Percentiles rank a stretch among this genome's conserved stretches.
Evolutionary conservation across 2,113 vertebrate genomes (phyloP).

Genomic region (Ancistrus triradiatus): DNA sequence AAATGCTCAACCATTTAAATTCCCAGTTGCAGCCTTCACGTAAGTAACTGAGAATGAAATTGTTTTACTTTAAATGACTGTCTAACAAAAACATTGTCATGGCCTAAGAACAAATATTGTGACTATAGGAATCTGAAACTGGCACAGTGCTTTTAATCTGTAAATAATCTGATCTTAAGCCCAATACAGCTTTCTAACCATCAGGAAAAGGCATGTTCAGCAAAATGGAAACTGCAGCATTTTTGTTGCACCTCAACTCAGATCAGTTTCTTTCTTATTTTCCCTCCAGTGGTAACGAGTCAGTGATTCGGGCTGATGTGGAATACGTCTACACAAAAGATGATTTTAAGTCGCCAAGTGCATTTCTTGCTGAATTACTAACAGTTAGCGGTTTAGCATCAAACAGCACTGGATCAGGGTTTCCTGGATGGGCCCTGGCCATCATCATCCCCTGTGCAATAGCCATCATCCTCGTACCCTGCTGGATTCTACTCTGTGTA

Average conservation of each 20-base stretch:
- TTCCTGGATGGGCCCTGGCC: constrained; percentile 33
- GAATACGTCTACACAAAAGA: constrained; percentile 8
- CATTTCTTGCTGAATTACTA: constrained; percentile 24
- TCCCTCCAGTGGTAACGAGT: constrained; percentile 9
- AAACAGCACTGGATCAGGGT: background rate
- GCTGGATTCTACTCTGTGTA: constrained; percentile 40
- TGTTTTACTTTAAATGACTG: too few species aligned
- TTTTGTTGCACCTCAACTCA: too few species aligned
- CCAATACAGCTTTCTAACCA: too few species aligned
- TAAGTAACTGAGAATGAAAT: constrained; percentile 9
- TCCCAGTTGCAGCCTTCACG: constrained; percentile 9
- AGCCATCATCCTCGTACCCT: constrained; percentile 30
- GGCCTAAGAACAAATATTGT: too few species aligned
- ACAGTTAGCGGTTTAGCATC: constrained; percentile 14
- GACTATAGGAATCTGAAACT: too few species aligned
- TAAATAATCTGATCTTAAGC: too few species aligned
- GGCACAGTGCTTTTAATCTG: too few species aligned
- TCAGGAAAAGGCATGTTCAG: too few species aligned
- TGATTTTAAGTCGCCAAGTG: constrained; percentile 10
- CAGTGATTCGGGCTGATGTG: constrained; percentile 10
- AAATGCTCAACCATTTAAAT: constrained; percentile 13
- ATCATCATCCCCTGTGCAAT: constrained; percentile 40
- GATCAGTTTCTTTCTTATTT: background rate
- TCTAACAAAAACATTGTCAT: too few species aligned
- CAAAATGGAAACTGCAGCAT: too few species aligned